Evolutionary conservation across 2,113 vertebrate genomes (phyloP).

Genomic region (Ivindomyrus marchei): DNA sequence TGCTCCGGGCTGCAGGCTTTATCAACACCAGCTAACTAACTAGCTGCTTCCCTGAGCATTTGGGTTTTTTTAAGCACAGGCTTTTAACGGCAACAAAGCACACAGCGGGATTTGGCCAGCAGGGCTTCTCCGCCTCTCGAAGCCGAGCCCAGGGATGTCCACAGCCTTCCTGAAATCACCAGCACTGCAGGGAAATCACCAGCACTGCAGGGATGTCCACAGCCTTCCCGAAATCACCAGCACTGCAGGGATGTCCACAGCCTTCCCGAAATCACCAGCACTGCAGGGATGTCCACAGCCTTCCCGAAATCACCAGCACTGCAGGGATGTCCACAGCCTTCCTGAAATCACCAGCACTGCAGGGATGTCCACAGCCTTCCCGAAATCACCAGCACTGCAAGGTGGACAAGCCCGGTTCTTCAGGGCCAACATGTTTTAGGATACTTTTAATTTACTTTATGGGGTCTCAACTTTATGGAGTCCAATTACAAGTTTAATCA

Average conservation of each 20-base stretch:
- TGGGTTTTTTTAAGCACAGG: not conserved
- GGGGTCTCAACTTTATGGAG: not conserved
- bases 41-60: not conserved
- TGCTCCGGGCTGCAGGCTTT: not conserved
- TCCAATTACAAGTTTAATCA: not conserved
- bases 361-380: not conserved
- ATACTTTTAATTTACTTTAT: not conserved
- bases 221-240: too few relatives aligned
- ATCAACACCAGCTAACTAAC: not conserved
- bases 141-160: not conserved
- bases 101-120: not conserved
- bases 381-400: not conserved
- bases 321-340: not conserved
- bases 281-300: not conserved
- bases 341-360: too few relatives aligned
- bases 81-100: not conserved
- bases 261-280: too few relatives aligned
- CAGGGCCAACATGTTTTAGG: not conserved
- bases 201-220: not conserved
- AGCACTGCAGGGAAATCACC: not conserved
- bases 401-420: not conserved
- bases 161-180: not conserved
- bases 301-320: not conserved
- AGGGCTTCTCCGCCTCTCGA: not conserved
- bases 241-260: not conserved